Evolutionary conservation across 2,888 invertebrate genomes (phyloP).

Genomic region (Brachypalpus laphriformis): DNA sequence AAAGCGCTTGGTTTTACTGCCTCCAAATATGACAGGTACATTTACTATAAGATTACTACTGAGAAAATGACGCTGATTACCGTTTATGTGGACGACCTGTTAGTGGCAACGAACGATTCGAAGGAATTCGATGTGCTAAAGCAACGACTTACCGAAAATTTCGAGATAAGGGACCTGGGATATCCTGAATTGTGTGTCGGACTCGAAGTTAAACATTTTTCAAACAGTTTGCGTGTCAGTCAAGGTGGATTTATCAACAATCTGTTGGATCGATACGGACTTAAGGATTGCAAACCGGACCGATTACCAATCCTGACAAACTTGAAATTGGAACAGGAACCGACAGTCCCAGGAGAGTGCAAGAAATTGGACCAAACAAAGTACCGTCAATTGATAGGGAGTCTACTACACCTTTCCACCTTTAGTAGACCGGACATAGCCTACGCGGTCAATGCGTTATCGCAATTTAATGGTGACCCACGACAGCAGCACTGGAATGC

Average conservation of each 20-base stretch:
- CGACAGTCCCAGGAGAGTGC: background rate
- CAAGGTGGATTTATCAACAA: background rate
- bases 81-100: conserved; percentile 21
- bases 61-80: conserved; percentile 15
- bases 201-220: conserved; percentile 7
- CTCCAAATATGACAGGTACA: conserved; percentile 28
- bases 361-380: background rate
- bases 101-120: conserved; percentile 6
- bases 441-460: background rate
- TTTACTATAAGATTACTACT: conserved; percentile 9
- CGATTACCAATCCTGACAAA: background rate
- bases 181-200: conserved; percentile 16
- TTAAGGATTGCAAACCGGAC: background rate
- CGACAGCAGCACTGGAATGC: background rate
- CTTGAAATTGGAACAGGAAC: background rate
- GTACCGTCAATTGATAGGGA: background rate
- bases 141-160: background rate
- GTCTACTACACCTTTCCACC: background rate
- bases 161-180: conserved; percentile 9
- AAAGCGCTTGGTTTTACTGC: conserved; percentile 10
- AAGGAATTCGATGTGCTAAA: background rate
- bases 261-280: background rate
- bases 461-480: background rate
- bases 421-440: background rate
- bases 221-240: background rate